A percentile compares a stretch with the other conserved stretches of the same genome.
These are phyloP conservation scores for Ornithorhynchus anatinus DNA, from an alignment of 2,113 vertebrate genomes.

Conservation along the genomic window DNA sequence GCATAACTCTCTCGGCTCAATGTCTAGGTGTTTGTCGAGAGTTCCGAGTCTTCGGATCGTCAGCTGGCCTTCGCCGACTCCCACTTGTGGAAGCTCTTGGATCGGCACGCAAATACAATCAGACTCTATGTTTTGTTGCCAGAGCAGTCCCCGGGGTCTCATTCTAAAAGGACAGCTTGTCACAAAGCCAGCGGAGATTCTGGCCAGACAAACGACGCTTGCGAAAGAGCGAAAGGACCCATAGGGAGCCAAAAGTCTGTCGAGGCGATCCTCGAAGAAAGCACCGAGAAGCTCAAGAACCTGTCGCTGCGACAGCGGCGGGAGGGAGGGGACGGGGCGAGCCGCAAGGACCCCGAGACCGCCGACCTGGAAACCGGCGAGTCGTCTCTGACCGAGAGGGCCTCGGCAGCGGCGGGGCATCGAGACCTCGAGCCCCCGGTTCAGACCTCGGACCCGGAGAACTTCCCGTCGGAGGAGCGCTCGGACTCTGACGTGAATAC, in stretches of 20 bases:
- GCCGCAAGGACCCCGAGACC: slow-evolving; percentile 93
- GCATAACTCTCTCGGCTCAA: slow-evolving; percentile 4
- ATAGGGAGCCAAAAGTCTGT: slow-evolving; percentile 82
- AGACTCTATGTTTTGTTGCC: slow-evolving; percentile 89
- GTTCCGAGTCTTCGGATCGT: slow-evolving; percentile 87
- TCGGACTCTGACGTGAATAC: slow-evolving; percentile 97
- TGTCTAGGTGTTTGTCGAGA: slow-evolving; percentile 92
- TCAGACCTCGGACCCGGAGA: slow-evolving; percentile 84
- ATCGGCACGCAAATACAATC: slow-evolving; percentile 97
- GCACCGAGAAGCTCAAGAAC: slow-evolving; percentile 96
- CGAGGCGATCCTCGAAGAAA: slow-evolving; percentile 94
- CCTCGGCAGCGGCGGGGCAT: slow-evolving; percentile 84
- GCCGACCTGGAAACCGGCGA: slow-evolving; percentile 96
- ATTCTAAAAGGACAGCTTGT: slow-evolving; percentile 79
- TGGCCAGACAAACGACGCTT: slow-evolving; percentile 71
- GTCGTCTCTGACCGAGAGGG: slow-evolving; percentile 86
- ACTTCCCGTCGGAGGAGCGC: slow-evolving; percentile 88
- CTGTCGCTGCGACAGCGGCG: slow-evolving; percentile 86
- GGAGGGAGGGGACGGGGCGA: slow-evolving; percentile 85
- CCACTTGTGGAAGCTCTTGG: slow-evolving; percentile 92
- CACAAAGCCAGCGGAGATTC: slow-evolving; percentile 81
- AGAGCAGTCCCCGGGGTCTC: slow-evolving; percentile 87
- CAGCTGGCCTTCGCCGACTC: slow-evolving; percentile 90
- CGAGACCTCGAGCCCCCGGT: slow-evolving; percentile 89
- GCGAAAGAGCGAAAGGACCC: slow-evolving; percentile 80